Conservation (phyloP, 2,113 vertebrate species). For the Xerus inauris region DNA sequence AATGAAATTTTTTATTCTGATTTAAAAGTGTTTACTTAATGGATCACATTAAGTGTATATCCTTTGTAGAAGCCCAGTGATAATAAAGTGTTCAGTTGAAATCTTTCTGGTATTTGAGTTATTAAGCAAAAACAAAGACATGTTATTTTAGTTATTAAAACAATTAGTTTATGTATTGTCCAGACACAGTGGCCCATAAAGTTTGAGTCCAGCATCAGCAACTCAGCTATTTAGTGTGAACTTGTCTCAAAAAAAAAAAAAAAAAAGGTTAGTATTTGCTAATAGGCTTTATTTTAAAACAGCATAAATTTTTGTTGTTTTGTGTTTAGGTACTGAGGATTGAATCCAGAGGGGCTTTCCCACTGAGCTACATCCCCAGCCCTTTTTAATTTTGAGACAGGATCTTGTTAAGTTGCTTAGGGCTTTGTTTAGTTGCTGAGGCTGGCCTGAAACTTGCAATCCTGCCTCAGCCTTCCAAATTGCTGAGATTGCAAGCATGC, state of each 20-base stretch:
- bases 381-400: too few relatives aligned
- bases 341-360: too few relatives aligned
- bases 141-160: slow-evolving; percentile 20
- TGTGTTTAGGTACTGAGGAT: too few relatives aligned
- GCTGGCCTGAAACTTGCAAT: too few relatives aligned
- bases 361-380: too few relatives aligned
- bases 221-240: too few relatives aligned
- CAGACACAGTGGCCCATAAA: background rate
- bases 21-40: background rate
- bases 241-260: too few relatives aligned
- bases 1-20: slow-evolving; percentile 14
- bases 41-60: slow-evolving; percentile 16
- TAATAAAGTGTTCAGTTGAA: slow-evolving; percentile 57
- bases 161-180: background rate
- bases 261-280: background rate
- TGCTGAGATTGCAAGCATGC: too few relatives aligned
- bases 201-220: too few relatives aligned
- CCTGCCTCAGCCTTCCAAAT: too few relatives aligned
- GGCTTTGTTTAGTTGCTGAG: too few relatives aligned
- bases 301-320: background rate
- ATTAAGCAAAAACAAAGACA: slow-evolving; percentile 19
- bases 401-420: too few relatives aligned
- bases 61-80: background rate
- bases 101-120: slow-evolving; percentile 25
- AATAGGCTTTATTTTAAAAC: background rate